phyloP scores from a whole-genome alignment of 2,113 vertebrate species.

The Ornithorhynchus anatinus region DNA sequence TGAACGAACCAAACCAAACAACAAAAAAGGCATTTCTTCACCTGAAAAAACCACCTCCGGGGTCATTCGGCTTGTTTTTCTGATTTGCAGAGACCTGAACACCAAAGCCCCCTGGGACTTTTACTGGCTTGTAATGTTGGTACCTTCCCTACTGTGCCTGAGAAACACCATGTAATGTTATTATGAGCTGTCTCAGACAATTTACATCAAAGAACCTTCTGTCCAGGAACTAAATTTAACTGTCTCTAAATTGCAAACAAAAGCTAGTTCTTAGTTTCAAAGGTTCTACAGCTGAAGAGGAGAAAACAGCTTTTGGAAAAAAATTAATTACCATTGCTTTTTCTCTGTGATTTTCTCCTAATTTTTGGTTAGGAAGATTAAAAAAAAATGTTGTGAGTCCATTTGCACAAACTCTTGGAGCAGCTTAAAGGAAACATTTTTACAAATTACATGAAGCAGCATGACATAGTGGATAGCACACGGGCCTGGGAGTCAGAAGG shows the following conservation, averaged over 20 bases:
- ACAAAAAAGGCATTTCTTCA: constrained; percentile 58
- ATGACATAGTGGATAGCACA: too few species aligned
- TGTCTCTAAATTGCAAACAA: constrained; percentile 67
- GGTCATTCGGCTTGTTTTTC: constrained; percentile 87
- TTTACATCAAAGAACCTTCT: constrained; percentile 77
- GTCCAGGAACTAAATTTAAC: constrained; percentile 78
- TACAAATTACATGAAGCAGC: too few species aligned
- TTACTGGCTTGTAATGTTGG: constrained; percentile 75
- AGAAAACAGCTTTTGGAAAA: constrained; percentile 24
- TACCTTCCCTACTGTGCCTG: constrained; percentile 81
- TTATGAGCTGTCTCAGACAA: constrained; percentile 73
- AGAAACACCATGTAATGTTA: constrained; percentile 75
- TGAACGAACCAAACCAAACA: neutral
- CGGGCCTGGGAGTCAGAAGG: too few species aligned
- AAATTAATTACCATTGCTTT: constrained; percentile 16
- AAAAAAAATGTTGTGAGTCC: too few species aligned
- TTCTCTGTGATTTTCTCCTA: constrained; percentile 20
- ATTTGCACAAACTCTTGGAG: too few species aligned
- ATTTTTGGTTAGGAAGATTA: constrained; percentile 33
- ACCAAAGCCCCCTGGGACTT: constrained; percentile 74
- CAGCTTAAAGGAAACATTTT: too few species aligned
- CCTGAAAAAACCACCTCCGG: constrained; percentile 84
- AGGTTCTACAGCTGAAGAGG: constrained; percentile 27
- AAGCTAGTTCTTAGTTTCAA: constrained; percentile 59
- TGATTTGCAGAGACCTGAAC: constrained; percentile 85